Evolutionary conservation across 2,888 invertebrate genomes (phyloP), one percentile per base, ranked within the genome.

Genomic region (Campoletis raptor): DNA sequence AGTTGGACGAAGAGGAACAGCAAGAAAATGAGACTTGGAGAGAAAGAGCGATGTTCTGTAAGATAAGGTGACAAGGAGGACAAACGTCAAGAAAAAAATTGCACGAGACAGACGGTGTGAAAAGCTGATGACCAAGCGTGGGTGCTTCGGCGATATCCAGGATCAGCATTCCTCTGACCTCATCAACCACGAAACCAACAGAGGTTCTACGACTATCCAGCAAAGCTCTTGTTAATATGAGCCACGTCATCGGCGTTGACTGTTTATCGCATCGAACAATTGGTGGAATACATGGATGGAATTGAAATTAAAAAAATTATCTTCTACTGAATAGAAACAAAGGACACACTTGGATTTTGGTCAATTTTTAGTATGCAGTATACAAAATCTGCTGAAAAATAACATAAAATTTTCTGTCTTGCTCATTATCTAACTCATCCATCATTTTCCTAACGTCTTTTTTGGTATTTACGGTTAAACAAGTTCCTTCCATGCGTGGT

Each of bases 141-240:
- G 30, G 30, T n/a, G 18, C 48, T 48, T 5, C 48, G 24, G 15
- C 9, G 66, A 66, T 66, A 37, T 12, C 18, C 8, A 66, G 66
- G 36, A 66, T 66, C 66, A 18, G 66, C 36, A 66, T 66, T 61
- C 66, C 18, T 37, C 36, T 18, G 36, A 66, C 37, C 66, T 66
- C 66, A 37, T 66, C 37, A 30, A 30, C 30, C 24, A 61, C 21
- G 2, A 24, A 61, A 61, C 30, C 12, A 30, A 61, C 61, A 30
- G 30, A 10, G 10, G 4, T 12, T 30, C 5, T 3, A 10, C 61
- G 10, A 61, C 24, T 6, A 24, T 24, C 10, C 24, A 24, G 24
- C 30, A 61, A 61, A 61, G 61, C 30, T 61, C 8, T 57, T 8
- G 57, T 21, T 57, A n/a, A n/a, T n/a, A 57, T 21, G 21, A 30